phyloP scores from a whole-genome alignment of 1,140 invertebrate species.

The Drosophila orena region DNA sequence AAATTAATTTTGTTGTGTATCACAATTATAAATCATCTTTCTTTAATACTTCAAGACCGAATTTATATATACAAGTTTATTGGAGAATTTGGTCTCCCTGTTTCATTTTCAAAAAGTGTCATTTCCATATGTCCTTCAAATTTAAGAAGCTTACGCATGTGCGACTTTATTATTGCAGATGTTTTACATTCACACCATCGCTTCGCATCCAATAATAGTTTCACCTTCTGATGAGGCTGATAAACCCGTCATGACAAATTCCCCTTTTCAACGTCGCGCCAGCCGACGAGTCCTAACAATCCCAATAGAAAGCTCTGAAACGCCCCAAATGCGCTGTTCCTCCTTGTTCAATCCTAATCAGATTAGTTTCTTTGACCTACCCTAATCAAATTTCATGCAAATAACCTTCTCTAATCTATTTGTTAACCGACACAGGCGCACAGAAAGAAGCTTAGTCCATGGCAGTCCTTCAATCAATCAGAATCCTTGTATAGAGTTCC shows the following conservation, averaged over 20 bases:
- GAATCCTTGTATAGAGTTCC: slow-evolving; percentile 51
- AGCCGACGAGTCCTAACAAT: slow-evolving; percentile 1
- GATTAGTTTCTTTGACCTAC: slow-evolving; percentile 75
- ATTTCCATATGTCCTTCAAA: neutral
- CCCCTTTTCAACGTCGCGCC: slow-evolving; percentile 2
- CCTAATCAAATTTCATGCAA: slow-evolving; percentile 77
- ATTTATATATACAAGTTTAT: neutral
- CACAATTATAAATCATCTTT: neutral
- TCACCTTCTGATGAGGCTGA: slow-evolving; percentile 23
- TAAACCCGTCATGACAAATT: slow-evolving; percentile 30
- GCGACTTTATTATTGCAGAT: neutral
- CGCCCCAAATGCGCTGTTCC: slow-evolving; percentile 34
- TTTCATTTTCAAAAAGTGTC: neutral
- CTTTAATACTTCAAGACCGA: too few relatives aligned
- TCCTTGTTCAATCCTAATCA: slow-evolving; percentile 62
- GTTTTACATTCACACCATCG: neutral
- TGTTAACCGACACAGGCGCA: slow-evolving; percentile 60
- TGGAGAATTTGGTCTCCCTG: neutral
- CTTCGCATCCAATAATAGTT: slow-evolving; percentile 6
- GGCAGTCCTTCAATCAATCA: slow-evolving; percentile 60
- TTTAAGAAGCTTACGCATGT: neutral
- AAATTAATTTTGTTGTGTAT: neutral
- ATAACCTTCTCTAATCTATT: slow-evolving; percentile 69
- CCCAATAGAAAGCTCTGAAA: slow-evolving; percentile 34
- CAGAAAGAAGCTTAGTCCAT: slow-evolving; percentile 37